phyloP scores from a whole-genome alignment of 2,113 vertebrate species.

The Scolopax mira region DNA sequence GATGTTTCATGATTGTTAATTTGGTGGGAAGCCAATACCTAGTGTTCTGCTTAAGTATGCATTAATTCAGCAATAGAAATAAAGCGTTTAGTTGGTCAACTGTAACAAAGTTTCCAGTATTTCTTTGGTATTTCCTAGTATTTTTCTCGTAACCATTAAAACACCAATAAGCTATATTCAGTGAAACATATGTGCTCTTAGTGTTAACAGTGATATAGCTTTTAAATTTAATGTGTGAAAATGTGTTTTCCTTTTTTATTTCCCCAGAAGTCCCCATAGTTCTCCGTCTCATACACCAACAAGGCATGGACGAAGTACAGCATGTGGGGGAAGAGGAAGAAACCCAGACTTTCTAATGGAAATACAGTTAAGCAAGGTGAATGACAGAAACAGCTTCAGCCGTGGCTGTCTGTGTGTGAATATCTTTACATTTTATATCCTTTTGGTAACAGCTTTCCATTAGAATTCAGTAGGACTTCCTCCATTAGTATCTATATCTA shows the following conservation, averaged over 20 bases:
- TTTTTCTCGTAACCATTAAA: not conserved
- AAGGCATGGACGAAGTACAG: conserved; percentile 75
- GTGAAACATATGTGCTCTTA: not conserved
- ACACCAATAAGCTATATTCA: not conserved
- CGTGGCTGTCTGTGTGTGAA: not conserved
- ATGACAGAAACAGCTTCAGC: not conserved
- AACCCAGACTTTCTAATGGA: conserved; percentile 96
- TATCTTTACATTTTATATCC: not conserved
- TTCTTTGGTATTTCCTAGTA: not conserved
- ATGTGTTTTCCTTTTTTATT: not conserved
- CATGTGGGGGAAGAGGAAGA: conserved; percentile 86
- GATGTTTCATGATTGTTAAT: not conserved
- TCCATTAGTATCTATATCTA: not conserved
- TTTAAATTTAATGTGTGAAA: not conserved
- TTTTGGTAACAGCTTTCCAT: not conserved
- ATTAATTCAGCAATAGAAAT: not conserved
- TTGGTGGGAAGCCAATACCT: not conserved
- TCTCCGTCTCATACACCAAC: conserved; percentile 93
- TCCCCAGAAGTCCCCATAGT: conserved; percentile 85
- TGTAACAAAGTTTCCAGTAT: not conserved
- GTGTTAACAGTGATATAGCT: not conserved
- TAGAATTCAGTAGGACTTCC: not conserved
- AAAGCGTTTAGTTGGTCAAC: not conserved
- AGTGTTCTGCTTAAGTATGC: not conserved
- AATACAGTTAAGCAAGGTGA: conserved; percentile 96